Evolutionary conservation across 2,888 invertebrate genomes (phyloP).

Genomic region (Dioctria rufipes): DNA sequence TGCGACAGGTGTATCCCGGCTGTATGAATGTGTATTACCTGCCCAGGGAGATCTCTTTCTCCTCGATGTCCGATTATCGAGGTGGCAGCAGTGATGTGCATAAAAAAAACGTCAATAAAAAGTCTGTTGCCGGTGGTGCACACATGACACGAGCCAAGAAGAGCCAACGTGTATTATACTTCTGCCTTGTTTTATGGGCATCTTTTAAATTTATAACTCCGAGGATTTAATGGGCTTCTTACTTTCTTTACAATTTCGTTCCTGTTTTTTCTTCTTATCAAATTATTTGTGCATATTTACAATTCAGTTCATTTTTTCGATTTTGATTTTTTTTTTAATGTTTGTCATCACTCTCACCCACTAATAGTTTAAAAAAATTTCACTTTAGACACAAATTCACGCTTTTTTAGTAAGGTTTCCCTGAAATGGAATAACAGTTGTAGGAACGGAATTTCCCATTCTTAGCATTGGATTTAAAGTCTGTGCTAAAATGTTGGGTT

Average conservation of each 20-base stretch:
- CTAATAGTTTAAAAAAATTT: too few species aligned
- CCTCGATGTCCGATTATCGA: slow-evolving; percentile 40
- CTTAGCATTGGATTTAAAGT: too few species aligned
- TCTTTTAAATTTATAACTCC: slow-evolving; percentile 45
- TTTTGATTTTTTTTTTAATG: too few species aligned
- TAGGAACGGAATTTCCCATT: too few species aligned
- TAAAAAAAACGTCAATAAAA: slow-evolving; percentile 34
- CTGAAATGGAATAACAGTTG: too few species aligned
- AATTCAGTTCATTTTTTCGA: too few species aligned
- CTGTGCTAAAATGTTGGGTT: too few species aligned
- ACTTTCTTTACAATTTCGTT: slow-evolving; percentile 20
- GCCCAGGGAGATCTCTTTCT: slow-evolving; percentile 48
- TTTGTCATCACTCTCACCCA: too few species aligned
- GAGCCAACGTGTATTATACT: slow-evolving; percentile 31
- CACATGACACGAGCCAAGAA: slow-evolving; percentile 52
- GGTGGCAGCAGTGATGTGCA: slow-evolving; percentile 30
- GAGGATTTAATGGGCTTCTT: slow-evolving; percentile 34
- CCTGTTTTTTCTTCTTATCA: background rate
- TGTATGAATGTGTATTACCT: slow-evolving; percentile 32
- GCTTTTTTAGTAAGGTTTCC: too few species aligned
- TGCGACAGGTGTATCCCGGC: slow-evolving; percentile 56
- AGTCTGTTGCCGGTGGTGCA: slow-evolving; percentile 43
- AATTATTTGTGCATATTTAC: too few species aligned
- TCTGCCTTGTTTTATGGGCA: slow-evolving; percentile 43
- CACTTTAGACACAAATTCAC: too few species aligned